Evolutionary conservation across 2,888 invertebrate species (phyloP).

Genomic region (Chymomyza procnemis): DNA sequence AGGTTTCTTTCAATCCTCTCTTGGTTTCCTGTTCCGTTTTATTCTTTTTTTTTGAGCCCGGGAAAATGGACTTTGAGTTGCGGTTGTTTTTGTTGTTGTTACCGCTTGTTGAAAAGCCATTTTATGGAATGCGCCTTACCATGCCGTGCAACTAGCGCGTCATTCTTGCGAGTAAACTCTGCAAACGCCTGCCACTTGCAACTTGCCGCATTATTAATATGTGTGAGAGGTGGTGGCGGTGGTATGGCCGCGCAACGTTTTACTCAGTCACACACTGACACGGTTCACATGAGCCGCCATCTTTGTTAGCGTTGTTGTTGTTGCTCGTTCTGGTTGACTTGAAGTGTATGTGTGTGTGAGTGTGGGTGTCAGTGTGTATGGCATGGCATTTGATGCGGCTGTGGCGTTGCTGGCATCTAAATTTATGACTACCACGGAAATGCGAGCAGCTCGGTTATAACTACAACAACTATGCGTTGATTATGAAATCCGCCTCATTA

Average conservation of each 20-base stretch:
- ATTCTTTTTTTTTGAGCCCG: background rate
- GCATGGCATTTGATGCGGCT: background rate
- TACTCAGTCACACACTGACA: slow-evolving; percentile 37
- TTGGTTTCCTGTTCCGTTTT: background rate
- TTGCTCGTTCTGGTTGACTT: background rate
- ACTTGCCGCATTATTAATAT: slow-evolving; percentile 51
- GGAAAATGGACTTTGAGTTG: slow-evolving; percentile 8
- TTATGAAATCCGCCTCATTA: slow-evolving; percentile 67
- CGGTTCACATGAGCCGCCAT: slow-evolving; percentile 39
- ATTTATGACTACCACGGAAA: slow-evolving; percentile 66
- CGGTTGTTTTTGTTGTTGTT: slow-evolving; percentile 2
- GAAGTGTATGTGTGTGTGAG: slow-evolving; percentile 22
- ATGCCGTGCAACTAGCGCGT: slow-evolving; percentile 1
- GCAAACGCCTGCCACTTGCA: slow-evolving; percentile 8
- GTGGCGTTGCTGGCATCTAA: slow-evolving; percentile 36
- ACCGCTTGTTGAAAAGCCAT: slow-evolving; percentile 15
- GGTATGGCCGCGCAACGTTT: slow-evolving; percentile 7
- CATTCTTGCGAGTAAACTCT: slow-evolving; percentile 18
- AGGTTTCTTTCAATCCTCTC: background rate
- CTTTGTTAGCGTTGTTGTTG: background rate
- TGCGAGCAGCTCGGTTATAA: slow-evolving; percentile 32
- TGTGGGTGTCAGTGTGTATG: slow-evolving; percentile 15
- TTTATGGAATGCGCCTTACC: slow-evolving; percentile 29
- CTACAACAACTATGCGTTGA: slow-evolving; percentile 51
- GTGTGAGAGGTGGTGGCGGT: slow-evolving; percentile 29